A percentile compares a stretch with the other conserved stretches of the same genome.
Conservation (phyloP, 2,113 vertebrate genomes). For the Sorex fumeus region DNA sequence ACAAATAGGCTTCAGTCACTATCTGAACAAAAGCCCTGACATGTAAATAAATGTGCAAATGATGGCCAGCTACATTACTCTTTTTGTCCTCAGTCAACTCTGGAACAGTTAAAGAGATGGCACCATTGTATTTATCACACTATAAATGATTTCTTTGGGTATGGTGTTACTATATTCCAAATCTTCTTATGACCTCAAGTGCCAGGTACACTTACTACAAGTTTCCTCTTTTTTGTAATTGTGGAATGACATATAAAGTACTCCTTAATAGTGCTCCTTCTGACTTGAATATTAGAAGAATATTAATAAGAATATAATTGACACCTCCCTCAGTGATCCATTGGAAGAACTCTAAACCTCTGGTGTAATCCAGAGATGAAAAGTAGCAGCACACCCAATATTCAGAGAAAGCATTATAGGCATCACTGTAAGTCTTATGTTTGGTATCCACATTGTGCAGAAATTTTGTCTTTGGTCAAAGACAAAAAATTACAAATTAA, state of each 20-base stretch:
- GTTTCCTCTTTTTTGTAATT: not conserved
- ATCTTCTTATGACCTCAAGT: not conserved
- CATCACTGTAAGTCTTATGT: not conserved
- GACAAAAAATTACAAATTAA: not conserved
- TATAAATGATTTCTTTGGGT: not conserved
- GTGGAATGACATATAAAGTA: not conserved
- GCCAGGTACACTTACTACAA: not conserved
- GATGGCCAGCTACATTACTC: slow-evolving; percentile 57
- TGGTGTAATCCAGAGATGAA: not conserved
- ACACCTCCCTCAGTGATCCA: not conserved
- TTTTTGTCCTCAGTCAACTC: slow-evolving; percentile 50
- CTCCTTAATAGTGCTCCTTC: not conserved
- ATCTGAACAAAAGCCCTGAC: slow-evolving; percentile 76
- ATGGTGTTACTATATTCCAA: not conserved
- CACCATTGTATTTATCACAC: slow-evolving; percentile 20
- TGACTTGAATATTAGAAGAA: too few relatives aligned
- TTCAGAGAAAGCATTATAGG: not conserved
- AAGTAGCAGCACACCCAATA: not conserved
- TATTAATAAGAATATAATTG: not conserved
- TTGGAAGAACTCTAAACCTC: not conserved
- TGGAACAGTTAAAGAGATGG: slow-evolving; percentile 62
- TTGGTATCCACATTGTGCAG: not conserved
- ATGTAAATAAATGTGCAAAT: slow-evolving; percentile 77
- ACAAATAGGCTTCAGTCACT: slow-evolving; percentile 82
- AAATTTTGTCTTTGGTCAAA: not conserved